These are phyloP conservation scores for Amazona vittata DNA, from an alignment of 2,113 vertebrate species.

Conservation along the genomic window DNA sequence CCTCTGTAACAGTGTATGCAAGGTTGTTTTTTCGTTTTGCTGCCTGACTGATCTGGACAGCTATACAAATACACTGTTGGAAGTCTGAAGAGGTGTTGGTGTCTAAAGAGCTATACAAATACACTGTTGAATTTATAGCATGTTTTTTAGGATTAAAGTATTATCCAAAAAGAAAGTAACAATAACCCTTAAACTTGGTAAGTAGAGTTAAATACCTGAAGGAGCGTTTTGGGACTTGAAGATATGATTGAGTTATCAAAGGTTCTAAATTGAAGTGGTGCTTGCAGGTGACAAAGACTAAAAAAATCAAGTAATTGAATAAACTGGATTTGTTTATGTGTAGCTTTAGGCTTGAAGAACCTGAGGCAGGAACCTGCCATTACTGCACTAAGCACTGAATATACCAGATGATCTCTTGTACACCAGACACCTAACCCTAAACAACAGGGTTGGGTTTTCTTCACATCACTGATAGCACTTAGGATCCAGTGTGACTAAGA, in stretches of 20 bases:
- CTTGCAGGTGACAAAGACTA: not conserved
- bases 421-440: not conserved
- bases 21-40: not conserved
- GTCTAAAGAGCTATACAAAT: not conserved
- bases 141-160: not conserved
- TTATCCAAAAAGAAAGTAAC: not conserved
- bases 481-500: not conserved
- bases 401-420: not conserved
- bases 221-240: not conserved
- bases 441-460: not conserved
- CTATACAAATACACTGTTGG: not conserved
- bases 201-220: not conserved
- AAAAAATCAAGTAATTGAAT: not conserved
- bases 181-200: not conserved
- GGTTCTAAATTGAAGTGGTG: not conserved
- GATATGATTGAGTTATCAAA: not conserved
- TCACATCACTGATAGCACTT: not conserved
- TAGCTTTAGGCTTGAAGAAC: not conserved
- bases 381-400: not conserved
- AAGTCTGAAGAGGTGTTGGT: not conserved
- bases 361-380: not conserved
- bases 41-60: not conserved
- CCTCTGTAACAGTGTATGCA: not conserved
- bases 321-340: not conserved
- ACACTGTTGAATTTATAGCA: not conserved